A percentile compares a stretch with the other conserved stretches of the same genome.
phyloP scores from a whole-genome alignment of 2,113 vertebrate species.

The Eira barbara region DNA sequence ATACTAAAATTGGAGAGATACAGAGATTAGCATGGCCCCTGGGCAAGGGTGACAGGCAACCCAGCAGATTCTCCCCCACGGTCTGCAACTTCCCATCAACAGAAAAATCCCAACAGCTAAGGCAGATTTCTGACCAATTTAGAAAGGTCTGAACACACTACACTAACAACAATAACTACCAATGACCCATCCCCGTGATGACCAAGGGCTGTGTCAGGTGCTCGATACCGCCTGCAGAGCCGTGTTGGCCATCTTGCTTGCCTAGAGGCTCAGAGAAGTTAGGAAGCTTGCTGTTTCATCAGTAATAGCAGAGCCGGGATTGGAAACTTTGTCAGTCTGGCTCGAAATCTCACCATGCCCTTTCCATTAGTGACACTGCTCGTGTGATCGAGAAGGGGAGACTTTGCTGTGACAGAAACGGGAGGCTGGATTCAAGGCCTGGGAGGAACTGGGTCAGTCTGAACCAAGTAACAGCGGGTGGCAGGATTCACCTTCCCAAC shows the following conservation, averaged over 20 bases:
- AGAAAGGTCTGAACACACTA: background rate
- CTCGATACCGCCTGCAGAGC: background rate
- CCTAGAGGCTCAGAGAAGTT: background rate
- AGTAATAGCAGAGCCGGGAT: background rate
- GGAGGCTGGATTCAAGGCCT: background rate
- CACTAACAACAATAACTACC: background rate
- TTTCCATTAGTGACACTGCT: background rate
- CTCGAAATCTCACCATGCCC: background rate
- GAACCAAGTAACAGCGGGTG: background rate
- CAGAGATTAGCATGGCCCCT: background rate
- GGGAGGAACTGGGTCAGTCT: background rate
- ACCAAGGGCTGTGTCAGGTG: background rate
- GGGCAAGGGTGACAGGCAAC: background rate
- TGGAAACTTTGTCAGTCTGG: background rate
- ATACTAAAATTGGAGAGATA: background rate
- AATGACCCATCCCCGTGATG: fast-evolving
- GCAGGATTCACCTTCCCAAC: background rate
- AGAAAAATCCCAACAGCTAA: background rate
- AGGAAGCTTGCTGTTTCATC: background rate
- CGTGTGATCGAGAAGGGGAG: background rate
- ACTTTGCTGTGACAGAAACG: background rate
- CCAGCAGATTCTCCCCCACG: background rate
- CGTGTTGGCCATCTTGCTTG: background rate
- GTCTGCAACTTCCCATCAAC: background rate
- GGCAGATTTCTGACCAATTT: background rate